These are phyloP conservation scores for Oreochromis spilurus DNA, from an alignment of 2,113 vertebrate species.

Conservation along the genomic window DNA sequence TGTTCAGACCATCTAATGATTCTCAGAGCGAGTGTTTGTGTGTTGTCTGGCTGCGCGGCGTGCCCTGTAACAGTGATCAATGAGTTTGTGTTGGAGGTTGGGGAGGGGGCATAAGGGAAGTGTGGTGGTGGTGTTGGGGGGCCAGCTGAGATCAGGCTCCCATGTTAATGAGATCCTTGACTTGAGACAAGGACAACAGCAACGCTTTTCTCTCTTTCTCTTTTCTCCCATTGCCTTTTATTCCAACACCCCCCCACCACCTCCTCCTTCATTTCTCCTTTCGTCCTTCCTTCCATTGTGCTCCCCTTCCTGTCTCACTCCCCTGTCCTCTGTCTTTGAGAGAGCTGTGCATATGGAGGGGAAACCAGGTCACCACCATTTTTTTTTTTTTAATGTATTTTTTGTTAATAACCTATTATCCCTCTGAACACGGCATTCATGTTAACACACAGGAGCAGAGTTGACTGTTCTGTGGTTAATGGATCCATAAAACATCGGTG, in stretches of 20 bases:
- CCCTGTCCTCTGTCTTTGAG: conserved; percentile 21
- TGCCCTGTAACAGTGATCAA: conserved; percentile 47
- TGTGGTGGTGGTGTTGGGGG: background rate
- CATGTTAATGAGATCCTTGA: conserved; percentile 78
- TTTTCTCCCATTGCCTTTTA: conserved; percentile 11
- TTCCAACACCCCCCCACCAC: background rate
- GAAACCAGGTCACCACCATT: background rate
- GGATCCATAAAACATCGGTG: background rate
- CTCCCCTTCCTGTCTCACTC: conserved; percentile 22
- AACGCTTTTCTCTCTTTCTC: conserved; percentile 4
- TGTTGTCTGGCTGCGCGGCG: background rate
- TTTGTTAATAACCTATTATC: background rate
- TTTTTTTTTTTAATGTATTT: background rate
- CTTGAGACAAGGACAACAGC: conserved; percentile 67
- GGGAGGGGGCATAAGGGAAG: conserved; percentile 2
- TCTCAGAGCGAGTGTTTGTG: background rate
- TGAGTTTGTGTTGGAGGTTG: conserved; percentile 34
- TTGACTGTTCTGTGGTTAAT: background rate
- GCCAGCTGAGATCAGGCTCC: conserved; percentile 48
- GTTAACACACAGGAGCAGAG: background rate
- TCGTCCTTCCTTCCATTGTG: conserved; percentile 36
- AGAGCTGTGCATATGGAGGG: background rate
- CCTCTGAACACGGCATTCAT: background rate
- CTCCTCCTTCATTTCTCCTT: background rate
- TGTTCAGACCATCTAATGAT: background rate